Conservation (phyloP, 2,888 invertebrate genomes). For the Nemapogon koenigi region DNA sequence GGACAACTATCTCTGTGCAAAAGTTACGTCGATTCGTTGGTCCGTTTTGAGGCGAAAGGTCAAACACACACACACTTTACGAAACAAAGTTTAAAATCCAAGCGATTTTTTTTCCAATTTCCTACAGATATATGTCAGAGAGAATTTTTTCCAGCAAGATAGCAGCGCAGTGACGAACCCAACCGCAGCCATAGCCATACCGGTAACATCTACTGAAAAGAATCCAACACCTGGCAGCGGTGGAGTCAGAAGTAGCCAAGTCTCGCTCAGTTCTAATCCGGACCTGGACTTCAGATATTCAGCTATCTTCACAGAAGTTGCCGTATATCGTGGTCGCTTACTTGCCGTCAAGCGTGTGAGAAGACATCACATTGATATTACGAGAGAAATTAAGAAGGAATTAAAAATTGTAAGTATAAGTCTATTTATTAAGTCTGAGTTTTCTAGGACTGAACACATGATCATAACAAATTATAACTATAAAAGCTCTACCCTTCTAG, state of each 20-base stretch:
- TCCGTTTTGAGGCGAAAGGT: no score
- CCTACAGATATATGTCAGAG: slow-evolving; percentile 61
- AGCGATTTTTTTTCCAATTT: no score
- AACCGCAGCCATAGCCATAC: slow-evolving; percentile 82
- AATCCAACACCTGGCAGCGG: slow-evolving; percentile 28
- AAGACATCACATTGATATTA: slow-evolving; percentile 87
- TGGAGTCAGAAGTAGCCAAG: slow-evolving; percentile 81
- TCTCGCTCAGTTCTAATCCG: slow-evolving; percentile 90
- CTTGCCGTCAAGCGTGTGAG: slow-evolving; percentile 87
- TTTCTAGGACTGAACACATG: not conserved
- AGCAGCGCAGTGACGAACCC: slow-evolving; percentile 75
- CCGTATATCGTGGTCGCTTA: slow-evolving; percentile 85
- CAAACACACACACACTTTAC: no score
- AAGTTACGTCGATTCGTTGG: no score
- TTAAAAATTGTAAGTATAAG: slow-evolving; percentile 77
- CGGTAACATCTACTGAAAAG: slow-evolving; percentile 41
- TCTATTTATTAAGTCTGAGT: not conserved
- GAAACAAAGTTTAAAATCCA: no score
- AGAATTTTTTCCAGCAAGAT: slow-evolving; percentile 63
- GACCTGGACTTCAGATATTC: slow-evolving; percentile 90
- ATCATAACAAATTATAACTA: no score
- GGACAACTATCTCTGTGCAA: no score
- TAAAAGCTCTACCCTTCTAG: no score
- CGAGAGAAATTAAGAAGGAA: slow-evolving; percentile 90
- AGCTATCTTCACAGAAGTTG: slow-evolving; percentile 89